Evolutionary conservation across 1,140 invertebrate species (phyloP), one percentile per base, ranked within the genome.

Genomic region (Pollicipes pollicipes): DNA sequence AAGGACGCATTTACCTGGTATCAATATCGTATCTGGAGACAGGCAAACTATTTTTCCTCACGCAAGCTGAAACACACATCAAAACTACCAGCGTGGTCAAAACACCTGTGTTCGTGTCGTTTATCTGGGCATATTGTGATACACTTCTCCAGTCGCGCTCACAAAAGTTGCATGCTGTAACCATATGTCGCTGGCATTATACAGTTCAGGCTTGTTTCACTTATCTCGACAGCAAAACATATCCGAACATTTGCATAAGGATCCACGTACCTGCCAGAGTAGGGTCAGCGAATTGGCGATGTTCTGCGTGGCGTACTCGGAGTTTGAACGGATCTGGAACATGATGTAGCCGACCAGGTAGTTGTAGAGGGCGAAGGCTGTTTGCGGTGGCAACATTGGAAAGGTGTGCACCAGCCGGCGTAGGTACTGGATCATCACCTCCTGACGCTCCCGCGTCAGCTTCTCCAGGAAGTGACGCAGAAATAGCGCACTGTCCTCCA

Each of bases 271-370:
- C 89, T 97, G 94, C 95, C 96, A 98, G 0, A 98, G 80, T 70
- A 99, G 86, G 0, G 94, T 95, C 1, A 99, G 81, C 0, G 96
- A 95, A 21, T 93, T 90, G 35, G 91, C 93, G 71, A 99, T 95
- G 28, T 93, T 85, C 77, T 93, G 90, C 76, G 97, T 92, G 2
- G 92, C 91, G 37, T 91, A 89, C 78, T 98, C 95, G 77, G 95
- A 91, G 0, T 95, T 93, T 17, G 93, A 89, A 70, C 97, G 81
- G 0, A 98, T 95, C 78, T 98, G 98, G 81, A 97, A 98, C 96
- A 99, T 99, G 0, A 99, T 90, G 77, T 97, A 99, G 27, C 97
- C 97, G 77, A 99, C 97, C 73, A 99, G 90, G 75, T 98, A 98
- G 83, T 99, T 99, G 79, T 98, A 97, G 0, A 99, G 80, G n/a